Evolutionary conservation across 2,888 invertebrate species (phyloP), one percentile per base, ranked within the genome.

Genomic region (Venusia cambrica): DNA sequence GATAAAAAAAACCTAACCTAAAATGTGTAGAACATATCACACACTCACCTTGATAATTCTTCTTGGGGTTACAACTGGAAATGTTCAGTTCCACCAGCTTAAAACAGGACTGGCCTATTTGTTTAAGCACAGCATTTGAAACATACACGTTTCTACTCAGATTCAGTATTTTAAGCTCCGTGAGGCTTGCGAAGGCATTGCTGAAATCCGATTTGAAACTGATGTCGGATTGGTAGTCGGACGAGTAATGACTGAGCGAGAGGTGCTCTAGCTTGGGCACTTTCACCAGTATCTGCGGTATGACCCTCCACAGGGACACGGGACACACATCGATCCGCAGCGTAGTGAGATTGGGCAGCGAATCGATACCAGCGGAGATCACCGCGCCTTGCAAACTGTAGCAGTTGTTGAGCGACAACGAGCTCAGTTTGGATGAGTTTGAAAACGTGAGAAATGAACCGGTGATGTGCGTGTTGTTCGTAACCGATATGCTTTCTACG

Each of bases 121-220:
- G 74, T 48, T 80, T 77, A 38, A 92, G 36, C 9, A 90, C 83
- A 1, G 74, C 64, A 51, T 92, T 88, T 0, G 78, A 85, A 8
- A 92, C 81, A 31, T 75, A 71, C 2, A 71, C 58, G 40, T 89
- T 89, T 29, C 70, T 65, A 47, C 73, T 75, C 20, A 90, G 45
- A 47, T 85, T 80, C 22, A 90, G 50, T 1, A 51, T 52, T 52
- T 78, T 84, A 40, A 90, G 60, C 47, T 88, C 79, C 0, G 68
- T 67, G 5, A 90, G 60, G 0, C 61, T 66, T 0, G 74, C 58
- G 3, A 90, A 43, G 0, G 79, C 55, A 7, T 80, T 65, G 50
- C 85, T 65, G 24, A 81, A 76, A 0, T 67, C 70, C 17, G 62
- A 72, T n/a, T 57, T 70, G n/a, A n/a, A n/a, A n/a, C n/a, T n/a